Evolutionary conservation across 2,888 invertebrate species (phyloP).

Genomic region (Caenorhabditis drosophilae): DNA sequence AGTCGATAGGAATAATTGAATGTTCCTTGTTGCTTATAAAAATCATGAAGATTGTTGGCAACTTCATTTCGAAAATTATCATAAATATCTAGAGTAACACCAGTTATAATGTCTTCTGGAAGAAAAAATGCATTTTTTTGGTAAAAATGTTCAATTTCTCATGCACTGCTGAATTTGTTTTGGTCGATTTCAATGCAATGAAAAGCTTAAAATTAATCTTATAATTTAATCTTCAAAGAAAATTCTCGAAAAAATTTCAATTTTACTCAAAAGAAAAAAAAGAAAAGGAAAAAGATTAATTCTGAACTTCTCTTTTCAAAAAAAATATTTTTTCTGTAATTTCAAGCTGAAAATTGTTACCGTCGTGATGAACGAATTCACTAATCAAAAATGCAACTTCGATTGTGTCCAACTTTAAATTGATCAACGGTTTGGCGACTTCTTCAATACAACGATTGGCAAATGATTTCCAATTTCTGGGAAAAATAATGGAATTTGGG

Average conservation of each 20-base stretch:
- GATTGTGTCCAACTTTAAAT: slow-evolving; percentile 17
- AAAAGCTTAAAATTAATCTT: neutral
- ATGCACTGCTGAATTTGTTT: too few species aligned
- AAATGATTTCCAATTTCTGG: slow-evolving; percentile 28
- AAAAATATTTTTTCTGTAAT: neutral
- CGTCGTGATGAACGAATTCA: slow-evolving; percentile 27
- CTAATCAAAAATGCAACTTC: slow-evolving; percentile 24
- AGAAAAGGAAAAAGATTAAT: neutral
- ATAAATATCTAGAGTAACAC: slow-evolving; percentile 16
- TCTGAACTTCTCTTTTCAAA: neutral
- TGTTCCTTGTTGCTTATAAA: slow-evolving; percentile 15
- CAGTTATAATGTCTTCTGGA: slow-evolving; percentile 27
- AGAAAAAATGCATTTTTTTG: too few species aligned
- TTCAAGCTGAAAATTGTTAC: neutral
- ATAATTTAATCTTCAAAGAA: neutral
- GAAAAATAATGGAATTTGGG: neutral
- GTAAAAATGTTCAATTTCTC: too few species aligned
- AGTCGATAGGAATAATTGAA: slow-evolving; percentile 24
- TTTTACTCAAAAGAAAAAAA: neutral
- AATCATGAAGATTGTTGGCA: slow-evolving; percentile 21
- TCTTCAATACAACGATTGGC: slow-evolving; percentile 25
- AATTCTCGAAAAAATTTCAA: neutral
- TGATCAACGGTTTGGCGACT: slow-evolving; percentile 25
- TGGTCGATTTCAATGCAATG: too few species aligned
- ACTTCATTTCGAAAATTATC: slow-evolving; percentile 19